Evolutionary conservation across 2,113 vertebrate species (phyloP).

Genomic region (Syrmaticus mikado): DNA sequence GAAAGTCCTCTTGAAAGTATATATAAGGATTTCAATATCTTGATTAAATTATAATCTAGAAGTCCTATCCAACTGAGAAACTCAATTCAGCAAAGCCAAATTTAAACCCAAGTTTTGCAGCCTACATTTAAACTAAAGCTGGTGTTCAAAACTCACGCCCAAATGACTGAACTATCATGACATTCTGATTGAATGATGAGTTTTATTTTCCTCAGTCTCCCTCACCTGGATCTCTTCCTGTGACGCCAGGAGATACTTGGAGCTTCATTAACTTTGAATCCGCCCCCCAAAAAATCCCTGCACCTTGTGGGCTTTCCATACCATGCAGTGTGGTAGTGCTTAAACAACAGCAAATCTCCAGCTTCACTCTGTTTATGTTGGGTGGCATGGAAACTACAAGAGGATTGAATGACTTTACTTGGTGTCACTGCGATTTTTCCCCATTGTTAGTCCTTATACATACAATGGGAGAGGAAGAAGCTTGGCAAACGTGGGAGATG

Average conservation of each 20-base stretch:
- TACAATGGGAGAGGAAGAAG: background rate
- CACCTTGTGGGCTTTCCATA: background rate
- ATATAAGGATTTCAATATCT: background rate
- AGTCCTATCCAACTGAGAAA: background rate
- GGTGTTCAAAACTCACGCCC: background rate
- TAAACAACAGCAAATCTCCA: background rate
- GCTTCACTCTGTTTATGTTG: background rate
- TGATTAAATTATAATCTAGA: background rate
- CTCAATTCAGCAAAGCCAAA: background rate
- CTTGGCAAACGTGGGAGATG: background rate
- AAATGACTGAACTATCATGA: background rate
- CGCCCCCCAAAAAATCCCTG: background rate
- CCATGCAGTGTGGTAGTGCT: rapidly evolving
- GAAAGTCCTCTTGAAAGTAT: background rate
- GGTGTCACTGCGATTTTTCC: background rate
- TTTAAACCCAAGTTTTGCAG: background rate
- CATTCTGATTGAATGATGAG: background rate
- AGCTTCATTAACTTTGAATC: background rate
- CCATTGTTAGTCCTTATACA: background rate
- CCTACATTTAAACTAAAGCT: background rate
- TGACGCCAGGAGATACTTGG: background rate
- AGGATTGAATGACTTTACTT: background rate
- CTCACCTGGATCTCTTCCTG: background rate
- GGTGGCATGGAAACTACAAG: background rate
- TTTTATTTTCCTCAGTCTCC: background rate